Evolutionary conservation across 2,888 invertebrate species (phyloP).

Genomic region (Eilema griseolum): DNA sequence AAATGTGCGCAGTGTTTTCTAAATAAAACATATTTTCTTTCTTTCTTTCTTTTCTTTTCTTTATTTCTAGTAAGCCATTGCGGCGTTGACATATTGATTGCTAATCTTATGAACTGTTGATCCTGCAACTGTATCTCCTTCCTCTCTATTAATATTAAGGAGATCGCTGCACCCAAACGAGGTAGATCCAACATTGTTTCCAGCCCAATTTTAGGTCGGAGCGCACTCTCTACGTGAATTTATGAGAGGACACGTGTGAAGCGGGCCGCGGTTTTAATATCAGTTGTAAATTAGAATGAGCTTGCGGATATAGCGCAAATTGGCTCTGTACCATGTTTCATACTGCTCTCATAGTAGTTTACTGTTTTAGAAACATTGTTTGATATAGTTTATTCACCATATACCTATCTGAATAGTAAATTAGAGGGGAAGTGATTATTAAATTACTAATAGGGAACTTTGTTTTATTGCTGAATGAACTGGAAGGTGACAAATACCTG

Average conservation of each 20-base stretch:
- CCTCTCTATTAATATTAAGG: constrained; percentile 48
- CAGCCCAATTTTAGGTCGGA: constrained; percentile 47
- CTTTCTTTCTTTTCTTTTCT: no score
- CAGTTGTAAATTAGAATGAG: constrained; percentile 72
- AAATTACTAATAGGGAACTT: no score
- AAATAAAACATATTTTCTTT: no score
- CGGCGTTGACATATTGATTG: no score
- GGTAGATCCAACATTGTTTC: constrained; percentile 48
- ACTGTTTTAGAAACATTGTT: constrained; percentile 52
- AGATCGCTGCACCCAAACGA: constrained; percentile 47
- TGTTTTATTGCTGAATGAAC: no score
- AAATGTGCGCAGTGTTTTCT: no score
- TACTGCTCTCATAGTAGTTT: constrained; percentile 41
- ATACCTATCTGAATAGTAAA: constrained; percentile 16
- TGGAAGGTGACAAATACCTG: no score
- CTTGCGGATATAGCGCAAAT: constrained; percentile 58
- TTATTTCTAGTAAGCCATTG: no score
- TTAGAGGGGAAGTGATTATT: no score
- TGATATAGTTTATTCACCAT: constrained; percentile 37
- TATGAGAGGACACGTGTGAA: constrained; percentile 69
- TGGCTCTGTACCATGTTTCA: constrained; percentile 40
- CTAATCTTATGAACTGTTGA: no score
- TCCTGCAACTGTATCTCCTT: no score
- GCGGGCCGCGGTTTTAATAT: constrained; percentile 74
- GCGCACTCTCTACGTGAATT: constrained; percentile 50